Percentiles rank a stretch among this genome's conserved stretches.
Conservation (phyloP, 2,113 vertebrate species). For the Cariama cristata region DNA sequence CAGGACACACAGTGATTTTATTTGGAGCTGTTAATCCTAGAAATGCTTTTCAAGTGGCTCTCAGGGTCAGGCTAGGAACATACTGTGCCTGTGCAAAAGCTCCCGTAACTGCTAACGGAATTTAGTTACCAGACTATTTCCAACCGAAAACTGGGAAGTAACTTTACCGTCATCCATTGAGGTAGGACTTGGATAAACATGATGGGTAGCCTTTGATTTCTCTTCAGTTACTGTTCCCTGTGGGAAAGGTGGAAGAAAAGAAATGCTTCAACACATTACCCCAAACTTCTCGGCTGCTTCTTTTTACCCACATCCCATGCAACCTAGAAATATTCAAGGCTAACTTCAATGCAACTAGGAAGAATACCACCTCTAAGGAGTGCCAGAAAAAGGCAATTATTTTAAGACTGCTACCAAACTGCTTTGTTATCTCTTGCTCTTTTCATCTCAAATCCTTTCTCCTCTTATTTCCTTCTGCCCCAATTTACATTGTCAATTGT, state of each 20-base stretch:
- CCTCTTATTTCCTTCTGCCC: background rate
- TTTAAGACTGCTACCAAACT: background rate
- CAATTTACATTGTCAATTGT: background rate
- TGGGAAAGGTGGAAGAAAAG: background rate
- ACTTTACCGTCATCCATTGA: constrained; percentile 90
- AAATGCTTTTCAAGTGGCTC: background rate
- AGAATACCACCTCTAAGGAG: background rate
- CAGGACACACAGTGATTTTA: background rate
- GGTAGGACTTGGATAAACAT: constrained; percentile 87
- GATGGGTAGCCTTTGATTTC: constrained; percentile 94
- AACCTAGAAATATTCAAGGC: background rate
- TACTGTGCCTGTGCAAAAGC: fast-evolving
- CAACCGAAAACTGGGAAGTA: background rate
- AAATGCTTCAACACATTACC: background rate
- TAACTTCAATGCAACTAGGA: background rate
- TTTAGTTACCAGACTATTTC: background rate
- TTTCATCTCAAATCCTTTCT: background rate
- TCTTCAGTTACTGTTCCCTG: constrained; percentile 96
- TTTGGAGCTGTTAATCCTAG: background rate
- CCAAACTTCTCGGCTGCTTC: background rate
- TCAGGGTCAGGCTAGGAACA: background rate
- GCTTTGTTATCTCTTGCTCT: background rate
- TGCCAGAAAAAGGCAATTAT: background rate
- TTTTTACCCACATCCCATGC: background rate
- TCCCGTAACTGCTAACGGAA: fast-evolving